These are phyloP conservation scores for Rhynchonema sp. DNA, from an alignment of 2,888 invertebrate species.

Conservation along the genomic window DNA sequence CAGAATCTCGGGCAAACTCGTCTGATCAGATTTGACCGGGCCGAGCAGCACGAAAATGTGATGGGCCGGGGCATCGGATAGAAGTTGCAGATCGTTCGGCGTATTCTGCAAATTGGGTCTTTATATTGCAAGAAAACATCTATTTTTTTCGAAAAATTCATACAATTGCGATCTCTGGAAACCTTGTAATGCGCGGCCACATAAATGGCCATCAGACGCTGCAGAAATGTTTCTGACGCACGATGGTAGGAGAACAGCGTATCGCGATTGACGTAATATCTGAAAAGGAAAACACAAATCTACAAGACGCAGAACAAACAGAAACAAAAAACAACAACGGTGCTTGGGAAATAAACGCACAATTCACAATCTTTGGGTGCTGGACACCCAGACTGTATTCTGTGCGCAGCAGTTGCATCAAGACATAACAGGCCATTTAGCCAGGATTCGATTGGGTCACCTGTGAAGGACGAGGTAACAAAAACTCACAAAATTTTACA, in stretches of 20 bases:
- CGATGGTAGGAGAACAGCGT: slow-evolving; percentile 89
- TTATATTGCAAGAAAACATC: no score
- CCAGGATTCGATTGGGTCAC: slow-evolving; percentile 64
- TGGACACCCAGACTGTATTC: slow-evolving; percentile 50
- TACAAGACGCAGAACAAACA: not conserved
- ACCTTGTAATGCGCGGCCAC: slow-evolving; percentile 94
- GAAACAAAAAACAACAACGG: not conserved
- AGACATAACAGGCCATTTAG: slow-evolving; percentile 71
- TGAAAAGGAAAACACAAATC: slow-evolving; percentile 3
- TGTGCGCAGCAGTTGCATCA: slow-evolving; percentile 41
- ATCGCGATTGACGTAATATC: slow-evolving; percentile 46
- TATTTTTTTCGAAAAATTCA: not conserved
- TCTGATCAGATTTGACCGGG: slow-evolving; percentile 44
- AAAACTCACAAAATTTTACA: no score
- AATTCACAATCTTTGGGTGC: slow-evolving; percentile 70
- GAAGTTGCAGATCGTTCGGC: slow-evolving; percentile 90
- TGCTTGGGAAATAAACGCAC: slow-evolving; percentile 30
- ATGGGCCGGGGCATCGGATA: slow-evolving; percentile 96
- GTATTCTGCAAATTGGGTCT: slow-evolving; percentile 47
- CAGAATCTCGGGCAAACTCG: slow-evolving; percentile 48
- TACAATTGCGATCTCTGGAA: not conserved
- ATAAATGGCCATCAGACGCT: slow-evolving; percentile 71
- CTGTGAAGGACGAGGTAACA: no score
- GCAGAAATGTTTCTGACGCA: slow-evolving; percentile 60
- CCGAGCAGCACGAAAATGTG: slow-evolving; percentile 81